A percentile compares a stretch with the other conserved stretches of the same genome.
These are phyloP conservation scores for Leptopilina clavipes DNA, from an alignment of 1,140 invertebrate genomes.

Conservation along the genomic window DNA sequence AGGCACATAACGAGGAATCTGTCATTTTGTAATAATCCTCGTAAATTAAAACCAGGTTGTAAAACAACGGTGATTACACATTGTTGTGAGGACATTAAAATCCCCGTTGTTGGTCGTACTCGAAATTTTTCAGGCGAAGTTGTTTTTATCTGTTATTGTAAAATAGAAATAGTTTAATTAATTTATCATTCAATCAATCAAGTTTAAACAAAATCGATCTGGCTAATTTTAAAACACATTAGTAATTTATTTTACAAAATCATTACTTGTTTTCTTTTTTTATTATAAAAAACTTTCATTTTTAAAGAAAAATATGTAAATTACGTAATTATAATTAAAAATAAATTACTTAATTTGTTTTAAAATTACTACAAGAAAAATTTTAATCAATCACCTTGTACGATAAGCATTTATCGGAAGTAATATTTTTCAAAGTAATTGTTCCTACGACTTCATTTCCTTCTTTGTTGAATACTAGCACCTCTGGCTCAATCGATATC, in stretches of 20 bases:
- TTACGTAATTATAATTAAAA: too few species aligned
- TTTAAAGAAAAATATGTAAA: too few species aligned
- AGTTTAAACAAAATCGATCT: slow-evolving; percentile 13
- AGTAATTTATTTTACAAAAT: too few species aligned
- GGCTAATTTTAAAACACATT: too few species aligned
- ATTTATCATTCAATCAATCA: background rate
- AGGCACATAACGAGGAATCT: slow-evolving; percentile 84
- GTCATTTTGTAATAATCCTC: slow-evolving; percentile 76
- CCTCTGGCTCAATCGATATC: slow-evolving; percentile 75
- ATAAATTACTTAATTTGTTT: too few species aligned
- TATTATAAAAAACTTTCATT: too few species aligned
- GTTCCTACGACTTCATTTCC: slow-evolving; percentile 80
- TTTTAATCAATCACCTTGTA: slow-evolving; percentile 80
- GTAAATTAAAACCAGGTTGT: slow-evolving; percentile 75
- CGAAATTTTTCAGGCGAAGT: slow-evolving; percentile 90
- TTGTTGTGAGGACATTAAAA: slow-evolving; percentile 77
- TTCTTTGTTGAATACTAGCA: slow-evolving; percentile 79
- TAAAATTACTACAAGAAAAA: too few species aligned
- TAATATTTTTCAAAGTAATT: slow-evolving; percentile 81
- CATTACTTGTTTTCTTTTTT: too few species aligned
- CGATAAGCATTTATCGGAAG: slow-evolving; percentile 78
- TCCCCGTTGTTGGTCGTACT: slow-evolving; percentile 89
- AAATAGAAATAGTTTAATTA: slow-evolving; percentile 25
- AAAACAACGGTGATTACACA: slow-evolving; percentile 75
- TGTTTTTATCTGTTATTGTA: slow-evolving; percentile 81